These are phyloP conservation scores for Lucilia sericata DNA, from an alignment of 1,140 invertebrate genomes.

Conservation along the genomic window DNA sequence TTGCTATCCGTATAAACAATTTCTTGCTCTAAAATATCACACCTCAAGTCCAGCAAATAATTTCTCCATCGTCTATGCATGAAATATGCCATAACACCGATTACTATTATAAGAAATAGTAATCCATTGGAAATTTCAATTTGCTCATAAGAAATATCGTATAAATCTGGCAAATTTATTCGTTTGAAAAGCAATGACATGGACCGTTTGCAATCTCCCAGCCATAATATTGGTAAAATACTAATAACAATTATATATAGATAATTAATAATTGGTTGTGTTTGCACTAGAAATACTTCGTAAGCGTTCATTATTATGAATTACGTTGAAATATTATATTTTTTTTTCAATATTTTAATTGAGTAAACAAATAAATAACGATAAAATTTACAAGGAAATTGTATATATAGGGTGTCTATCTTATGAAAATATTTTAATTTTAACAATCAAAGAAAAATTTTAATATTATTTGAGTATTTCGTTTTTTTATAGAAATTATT, in stretches of 20 bases:
- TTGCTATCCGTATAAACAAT: slow-evolving; percentile 29
- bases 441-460: too few relatives aligned
- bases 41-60: background rate
- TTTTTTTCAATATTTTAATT: too few relatives aligned
- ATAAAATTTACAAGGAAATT: too few relatives aligned
- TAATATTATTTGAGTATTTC: too few relatives aligned
- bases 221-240: slow-evolving; percentile 42
- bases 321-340: too few relatives aligned
- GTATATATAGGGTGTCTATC: too few relatives aligned
- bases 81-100: slow-evolving; percentile 6
- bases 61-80: slow-evolving; percentile 36
- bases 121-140: slow-evolving; percentile 21
- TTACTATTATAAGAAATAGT: background rate
- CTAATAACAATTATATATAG: slow-evolving; percentile 36
- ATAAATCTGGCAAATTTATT: slow-evolving; percentile 34
- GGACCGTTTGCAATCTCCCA: slow-evolving; percentile 44
- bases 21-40: background rate
- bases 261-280: slow-evolving; percentile 34
- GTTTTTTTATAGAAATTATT: too few relatives aligned
- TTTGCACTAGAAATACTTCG: slow-evolving; percentile 42
- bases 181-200: slow-evolving; percentile 45
- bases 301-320: slow-evolving; percentile 30
- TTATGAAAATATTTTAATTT: too few relatives aligned
- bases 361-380: too few relatives aligned
- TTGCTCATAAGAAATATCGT: slow-evolving; percentile 12